phyloP scores from a whole-genome alignment of 2,113 vertebrate genomes.

The Verasper variegatus region DNA sequence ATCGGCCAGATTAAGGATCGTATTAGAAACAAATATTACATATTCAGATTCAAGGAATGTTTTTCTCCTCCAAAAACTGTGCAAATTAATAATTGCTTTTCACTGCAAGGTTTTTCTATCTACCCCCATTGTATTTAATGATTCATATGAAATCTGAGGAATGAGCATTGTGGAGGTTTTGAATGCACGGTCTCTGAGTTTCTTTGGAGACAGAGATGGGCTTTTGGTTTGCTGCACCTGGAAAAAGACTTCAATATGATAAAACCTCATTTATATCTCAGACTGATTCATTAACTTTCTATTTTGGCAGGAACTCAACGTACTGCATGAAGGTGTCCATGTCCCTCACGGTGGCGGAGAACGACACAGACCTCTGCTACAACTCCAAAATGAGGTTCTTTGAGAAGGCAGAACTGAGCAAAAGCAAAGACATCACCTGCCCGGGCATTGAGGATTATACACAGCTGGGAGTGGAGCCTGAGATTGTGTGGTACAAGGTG shows the following conservation, averaged over 20 bases:
- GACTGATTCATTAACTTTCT: slow-evolving; percentile 22
- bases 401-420: slow-evolving; percentile 98
- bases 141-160: slow-evolving; percentile 35
- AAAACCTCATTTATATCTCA: not conserved
- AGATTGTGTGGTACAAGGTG: slow-evolving; percentile 98
- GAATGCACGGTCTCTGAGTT: not conserved
- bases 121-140: slow-evolving; percentile 5
- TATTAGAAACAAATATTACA: not conserved
- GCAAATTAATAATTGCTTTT: slow-evolving; percentile 13
- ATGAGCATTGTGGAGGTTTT: slow-evolving; percentile 4
- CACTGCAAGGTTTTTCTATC: not conserved
- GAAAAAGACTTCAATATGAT: slow-evolving; percentile 2
- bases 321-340: slow-evolving; percentile 99
- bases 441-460: slow-evolving; percentile 94
- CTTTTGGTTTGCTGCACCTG: slow-evolving; percentile 8
- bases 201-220: slow-evolving; percentile 17
- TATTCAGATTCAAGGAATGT: not conserved
- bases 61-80: not conserved
- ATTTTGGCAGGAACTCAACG: slow-evolving; percentile 91
- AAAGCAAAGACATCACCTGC: slow-evolving; percentile 96
- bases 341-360: slow-evolving; percentile 95
- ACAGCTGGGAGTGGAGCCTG: slow-evolving; percentile 88
- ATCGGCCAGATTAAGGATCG: slow-evolving; percentile 15
- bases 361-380: slow-evolving; percentile 97
- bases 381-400: slow-evolving; percentile 98